Conservation (phyloP, 2,113 vertebrate genomes). For the Percopsis transmontana region DNA sequence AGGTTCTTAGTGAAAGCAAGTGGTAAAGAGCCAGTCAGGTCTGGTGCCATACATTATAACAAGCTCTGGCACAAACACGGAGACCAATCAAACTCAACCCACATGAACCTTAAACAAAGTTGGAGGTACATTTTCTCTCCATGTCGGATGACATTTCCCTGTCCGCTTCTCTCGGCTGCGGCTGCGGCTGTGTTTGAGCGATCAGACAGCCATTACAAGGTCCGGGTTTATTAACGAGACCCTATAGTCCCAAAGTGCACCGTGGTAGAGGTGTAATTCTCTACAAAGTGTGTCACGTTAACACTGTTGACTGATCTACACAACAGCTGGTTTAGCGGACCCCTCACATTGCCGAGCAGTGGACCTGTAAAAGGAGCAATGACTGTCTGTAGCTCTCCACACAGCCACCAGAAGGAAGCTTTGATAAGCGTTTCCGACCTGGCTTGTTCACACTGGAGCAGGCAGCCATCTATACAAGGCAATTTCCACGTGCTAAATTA, state of each 20-base stretch:
- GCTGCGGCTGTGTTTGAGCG: conserved; percentile 87
- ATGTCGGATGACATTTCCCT: conserved; percentile 88
- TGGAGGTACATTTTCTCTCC: conserved; percentile 83
- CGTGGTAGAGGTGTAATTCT: conserved; percentile 87
- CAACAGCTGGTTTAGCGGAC: conserved; percentile 89
- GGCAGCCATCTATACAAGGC: conserved; percentile 92
- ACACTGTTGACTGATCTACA: conserved; percentile 93
- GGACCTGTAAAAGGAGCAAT: conserved; percentile 84
- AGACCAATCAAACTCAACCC: conserved; percentile 76
- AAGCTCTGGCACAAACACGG: conserved; percentile 75
- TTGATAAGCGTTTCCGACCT: conserved; percentile 82
- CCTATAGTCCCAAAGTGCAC: conserved; percentile 86
- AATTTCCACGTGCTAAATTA: conserved; percentile 90
- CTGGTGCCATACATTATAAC: conserved; percentile 51
- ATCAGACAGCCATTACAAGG: conserved; percentile 91
- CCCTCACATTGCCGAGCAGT: conserved; percentile 82
- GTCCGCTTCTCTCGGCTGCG: conserved; percentile 68
- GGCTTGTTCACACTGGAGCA: conserved; percentile 75
- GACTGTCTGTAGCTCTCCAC: conserved; percentile 84
- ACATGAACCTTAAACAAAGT: conserved; percentile 92
- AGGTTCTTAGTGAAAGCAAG: conserved; percentile 6
- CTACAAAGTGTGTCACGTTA: conserved; percentile 89
- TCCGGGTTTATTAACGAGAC: conserved; percentile 95
- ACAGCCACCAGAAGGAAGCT: conserved; percentile 83
- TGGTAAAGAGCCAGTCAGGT: conserved; percentile 35